Conservation (phyloP, 2,113 vertebrate genomes). For the Cervus canadensis region DNA sequence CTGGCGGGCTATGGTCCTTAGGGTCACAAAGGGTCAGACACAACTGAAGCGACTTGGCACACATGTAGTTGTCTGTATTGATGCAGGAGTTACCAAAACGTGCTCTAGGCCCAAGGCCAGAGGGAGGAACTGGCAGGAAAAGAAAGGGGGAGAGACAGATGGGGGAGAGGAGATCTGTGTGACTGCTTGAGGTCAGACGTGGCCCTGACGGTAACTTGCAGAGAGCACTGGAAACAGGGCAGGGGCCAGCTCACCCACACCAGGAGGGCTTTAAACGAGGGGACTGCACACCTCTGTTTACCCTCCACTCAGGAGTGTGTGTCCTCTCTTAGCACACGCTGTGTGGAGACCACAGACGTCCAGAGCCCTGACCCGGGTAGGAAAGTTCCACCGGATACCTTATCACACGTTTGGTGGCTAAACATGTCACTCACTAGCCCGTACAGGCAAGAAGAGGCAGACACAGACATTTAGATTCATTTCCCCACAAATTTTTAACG, state of each 20-base stretch:
- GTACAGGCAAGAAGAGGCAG: not conserved
- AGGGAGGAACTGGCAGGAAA: not conserved
- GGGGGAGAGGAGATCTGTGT: fast-evolving
- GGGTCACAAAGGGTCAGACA: not conserved
- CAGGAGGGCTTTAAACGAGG: not conserved
- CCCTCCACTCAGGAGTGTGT: fast-evolving
- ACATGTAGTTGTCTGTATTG: not conserved
- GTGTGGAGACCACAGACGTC: not conserved
- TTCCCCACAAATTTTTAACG: not conserved
- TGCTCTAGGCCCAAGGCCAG: too few species aligned
- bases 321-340: not conserved
- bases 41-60: not conserved
- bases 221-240: not conserved
- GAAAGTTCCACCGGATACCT: not conserved
- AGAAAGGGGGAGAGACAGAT: not conserved
- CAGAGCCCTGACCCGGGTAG: not conserved
- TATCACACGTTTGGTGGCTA: not conserved
- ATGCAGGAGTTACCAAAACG: not conserved
- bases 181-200: not conserved
- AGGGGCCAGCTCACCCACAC: not conserved
- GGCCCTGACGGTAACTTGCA: not conserved
- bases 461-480: not conserved
- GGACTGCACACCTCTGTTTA: not conserved
- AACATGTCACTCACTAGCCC: not conserved
- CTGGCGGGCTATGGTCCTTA: not conserved